Base-by-base conservation (phyloP, 2,888 invertebrate species). In the Linyphia triangularis region DNA sequence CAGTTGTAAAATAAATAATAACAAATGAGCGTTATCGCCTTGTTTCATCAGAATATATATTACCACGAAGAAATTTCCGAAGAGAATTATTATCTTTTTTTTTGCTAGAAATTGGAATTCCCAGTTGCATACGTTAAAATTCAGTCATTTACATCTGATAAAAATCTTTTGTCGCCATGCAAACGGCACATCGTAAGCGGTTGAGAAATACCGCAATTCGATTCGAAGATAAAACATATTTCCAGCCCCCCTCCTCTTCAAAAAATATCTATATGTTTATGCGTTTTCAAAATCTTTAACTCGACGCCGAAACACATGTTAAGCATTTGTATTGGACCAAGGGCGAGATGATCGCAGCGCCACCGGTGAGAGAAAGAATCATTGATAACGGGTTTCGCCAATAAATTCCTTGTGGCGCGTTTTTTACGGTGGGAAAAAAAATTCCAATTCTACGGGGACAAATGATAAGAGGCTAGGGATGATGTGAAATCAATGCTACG, bases 401-500 rank as follows among this genome's bases (percentile, higher is more conserved):
- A 85, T 77, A 75, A 85, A 85, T 85, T 69, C 73, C 65, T 72
- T 73, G 73, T 83, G 83, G 83, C 73, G 73, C 73, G 57, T 73
- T 73, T 73, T 82, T 72, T 40, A 40, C 10, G 26, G 30, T 40
- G 40, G 33, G 37, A 57, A 28, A 73, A 77, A 75, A 67, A 77
- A 85, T 69, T 73, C 72, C 85, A 70, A 79, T 79, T 72, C 59
- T 33, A 30, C 67, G 73, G 65, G 67, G 57, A 63, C 72, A 43
- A 67, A 65, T 67, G 73, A 73, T 79, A 81, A 81, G 78, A 72
- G 40, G 72, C 40, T 73, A 72, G 72, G 57, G 33, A 86, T 88
- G 86, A 88, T 88, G 86, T 59, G 63, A 88, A 88, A 88, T 88
- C 86, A 88, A 88, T 88, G 86, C 81, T 16, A 28, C 57, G 81